A percentile compares a stretch with the other conserved stretches of the same genome.
These are phyloP conservation scores for Dendropsophus ebraccatus DNA, from an alignment of 2,113 vertebrate genomes.

Conservation along the genomic window DNA sequence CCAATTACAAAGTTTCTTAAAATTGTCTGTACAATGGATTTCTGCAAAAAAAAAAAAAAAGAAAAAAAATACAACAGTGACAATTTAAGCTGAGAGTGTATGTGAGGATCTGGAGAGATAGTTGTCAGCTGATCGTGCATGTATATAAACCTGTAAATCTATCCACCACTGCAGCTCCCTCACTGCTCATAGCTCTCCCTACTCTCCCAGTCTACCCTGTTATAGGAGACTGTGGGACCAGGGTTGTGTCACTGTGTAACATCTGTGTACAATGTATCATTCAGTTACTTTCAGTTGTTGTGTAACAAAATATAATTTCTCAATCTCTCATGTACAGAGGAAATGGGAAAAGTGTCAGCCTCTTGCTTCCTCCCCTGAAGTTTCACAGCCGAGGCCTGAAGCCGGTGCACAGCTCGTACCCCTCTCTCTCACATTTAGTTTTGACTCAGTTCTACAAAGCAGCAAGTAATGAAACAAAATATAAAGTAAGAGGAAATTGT, in stretches of 20 bases:
- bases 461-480: not conserved
- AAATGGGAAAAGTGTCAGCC: conserved; percentile 8
- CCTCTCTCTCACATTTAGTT: not conserved
- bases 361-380: conserved; percentile 2
- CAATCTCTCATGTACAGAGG: not conserved
- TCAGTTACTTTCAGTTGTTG: conserved; percentile 18
- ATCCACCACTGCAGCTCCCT: no score
- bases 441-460: not conserved
- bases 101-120: no score
- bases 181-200: no score
- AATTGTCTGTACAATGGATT: no score
- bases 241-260: not conserved
- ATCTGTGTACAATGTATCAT: not conserved
- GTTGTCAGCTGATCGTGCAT: no score
- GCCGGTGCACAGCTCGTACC: not conserved
- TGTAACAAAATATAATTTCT: conserved; percentile 32
- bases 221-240: no score
- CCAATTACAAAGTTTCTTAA: no score
- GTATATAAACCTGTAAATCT: no score
- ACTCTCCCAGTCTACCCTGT: no score
- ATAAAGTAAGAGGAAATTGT: not conserved
- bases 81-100: no score
- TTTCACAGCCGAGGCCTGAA: not conserved
- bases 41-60: no score
- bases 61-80: no score